Evolutionary conservation across 2,797 vertebrate species (phyloP), one percentile per base, ranked within the genome.

Genomic region (Adrianichthys oophorus): DNA sequence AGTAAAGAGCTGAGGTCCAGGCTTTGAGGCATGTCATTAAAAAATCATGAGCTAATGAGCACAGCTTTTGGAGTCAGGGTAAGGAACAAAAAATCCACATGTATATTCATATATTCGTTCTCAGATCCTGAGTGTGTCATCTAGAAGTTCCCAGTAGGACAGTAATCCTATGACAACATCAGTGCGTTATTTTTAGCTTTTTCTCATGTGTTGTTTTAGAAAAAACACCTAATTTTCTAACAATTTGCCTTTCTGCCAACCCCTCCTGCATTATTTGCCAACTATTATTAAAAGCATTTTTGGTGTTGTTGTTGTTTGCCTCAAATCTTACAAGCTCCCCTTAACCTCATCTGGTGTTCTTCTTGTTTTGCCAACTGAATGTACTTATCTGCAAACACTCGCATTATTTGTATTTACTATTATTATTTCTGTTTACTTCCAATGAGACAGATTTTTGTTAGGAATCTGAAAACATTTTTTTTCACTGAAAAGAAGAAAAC

Each of bases 391-490:
- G 32, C 10, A 37, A 37, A 37, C 10, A 37, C 1, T 37, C 13
- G 32, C 8, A 37, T 13, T 37, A 37, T 37, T 37, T 37, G 32
- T 12, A 37, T 37, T 32, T 37, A 2, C 10, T 12, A 3, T 3
- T 37, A 37, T 1, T 12, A 13, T 37, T 12, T 37, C 10, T 37
- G 32, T 37, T 37, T 37, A 3, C 32, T 37, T 13, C 10, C 10
- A 13, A 32, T 37, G 32, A 59, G 56, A 69, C 45, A 43, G 43
- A 61, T 67, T 41, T 1, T 40, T 4, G 86, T 89, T 83, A 87
- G 74, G 52, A 67, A 90, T 89, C 88, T 83, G 26, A 44, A 83
- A 89, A 88, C 85, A 82, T 85, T 78, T 77, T 72, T 74, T 85
- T 85, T 85, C 44, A n/a, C 46, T 1, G 18, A 64, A 73, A 79